phyloP scores from a whole-genome alignment of 2,797 vertebrate species.

The Enteromius fasciolatus region DNA sequence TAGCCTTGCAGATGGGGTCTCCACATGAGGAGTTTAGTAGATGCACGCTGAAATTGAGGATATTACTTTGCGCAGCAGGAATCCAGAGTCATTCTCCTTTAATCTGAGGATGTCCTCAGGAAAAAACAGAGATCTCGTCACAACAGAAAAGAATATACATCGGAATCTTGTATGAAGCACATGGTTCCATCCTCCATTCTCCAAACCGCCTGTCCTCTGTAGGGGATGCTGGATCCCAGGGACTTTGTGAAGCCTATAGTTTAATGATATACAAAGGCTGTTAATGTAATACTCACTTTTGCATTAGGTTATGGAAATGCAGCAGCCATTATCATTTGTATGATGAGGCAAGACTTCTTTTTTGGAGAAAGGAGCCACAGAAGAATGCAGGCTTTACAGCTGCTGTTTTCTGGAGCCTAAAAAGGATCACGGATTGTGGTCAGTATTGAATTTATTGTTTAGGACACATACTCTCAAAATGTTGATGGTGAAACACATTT shows the following conservation, averaged over 20 bases:
- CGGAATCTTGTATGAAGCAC: background rate
- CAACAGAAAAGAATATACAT: background rate
- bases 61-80: constrained; percentile 38
- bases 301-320: background rate
- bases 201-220: background rate
- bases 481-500: background rate
- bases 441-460: background rate
- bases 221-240: background rate
- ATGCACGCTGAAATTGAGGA: constrained; percentile 38
- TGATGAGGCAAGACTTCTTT: background rate
- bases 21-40: constrained; percentile 37
- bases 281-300: constrained; percentile 7
- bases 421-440: background rate
- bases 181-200: background rate
- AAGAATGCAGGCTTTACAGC: background rate
- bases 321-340: background rate
- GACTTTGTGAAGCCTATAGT: background rate
- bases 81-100: constrained; percentile 9
- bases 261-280: background rate
- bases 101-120: constrained; percentile 30
- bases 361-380: background rate
- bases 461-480: background rate
- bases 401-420: background rate
- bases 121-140: background rate
- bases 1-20: constrained; percentile 20